Evolutionary conservation across 2,113 vertebrate species (phyloP).

Genomic region (Gopherus flavomarginatus): DNA sequence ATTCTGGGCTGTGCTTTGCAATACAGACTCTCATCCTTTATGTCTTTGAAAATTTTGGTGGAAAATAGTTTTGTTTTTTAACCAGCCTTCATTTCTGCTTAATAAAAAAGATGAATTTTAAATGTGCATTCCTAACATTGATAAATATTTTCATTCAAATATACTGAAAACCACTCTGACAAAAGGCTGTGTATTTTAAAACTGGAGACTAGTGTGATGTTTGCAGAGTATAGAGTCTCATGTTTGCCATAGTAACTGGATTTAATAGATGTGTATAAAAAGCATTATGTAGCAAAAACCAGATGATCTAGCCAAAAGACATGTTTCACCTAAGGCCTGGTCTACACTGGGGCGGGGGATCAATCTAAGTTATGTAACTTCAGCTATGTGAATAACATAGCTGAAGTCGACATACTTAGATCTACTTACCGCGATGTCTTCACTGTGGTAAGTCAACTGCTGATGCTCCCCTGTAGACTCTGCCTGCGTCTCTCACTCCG

Average conservation of each 20-base stretch:
- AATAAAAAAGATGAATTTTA: not conserved
- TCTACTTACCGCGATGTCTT: too few species aligned
- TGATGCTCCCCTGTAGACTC: too few species aligned
- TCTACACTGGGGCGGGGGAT: too few species aligned
- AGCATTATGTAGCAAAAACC: not conserved
- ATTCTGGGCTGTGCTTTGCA: not conserved
- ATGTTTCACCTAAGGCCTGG: not conserved
- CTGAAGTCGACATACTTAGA: too few species aligned
- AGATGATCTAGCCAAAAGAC: accelerated
- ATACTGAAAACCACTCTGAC: not conserved
- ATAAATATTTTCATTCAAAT: not conserved
- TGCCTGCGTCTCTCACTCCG: too few species aligned
- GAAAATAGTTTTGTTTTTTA: not conserved
- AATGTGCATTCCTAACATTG: not conserved
- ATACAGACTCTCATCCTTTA: not conserved
- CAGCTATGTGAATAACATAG: too few species aligned
- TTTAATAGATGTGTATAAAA: not conserved
- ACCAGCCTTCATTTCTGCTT: not conserved
- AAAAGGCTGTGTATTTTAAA: not conserved
- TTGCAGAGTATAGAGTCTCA: accelerated
- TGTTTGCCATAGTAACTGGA: accelerated
- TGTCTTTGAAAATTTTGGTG: not conserved
- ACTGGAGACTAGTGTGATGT: not conserved
- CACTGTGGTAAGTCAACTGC: too few species aligned
- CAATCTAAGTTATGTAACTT: too few species aligned